Evolutionary conservation across 2,113 vertebrate species (phyloP).

Genomic region (Halichoeres trimaculatus): DNA sequence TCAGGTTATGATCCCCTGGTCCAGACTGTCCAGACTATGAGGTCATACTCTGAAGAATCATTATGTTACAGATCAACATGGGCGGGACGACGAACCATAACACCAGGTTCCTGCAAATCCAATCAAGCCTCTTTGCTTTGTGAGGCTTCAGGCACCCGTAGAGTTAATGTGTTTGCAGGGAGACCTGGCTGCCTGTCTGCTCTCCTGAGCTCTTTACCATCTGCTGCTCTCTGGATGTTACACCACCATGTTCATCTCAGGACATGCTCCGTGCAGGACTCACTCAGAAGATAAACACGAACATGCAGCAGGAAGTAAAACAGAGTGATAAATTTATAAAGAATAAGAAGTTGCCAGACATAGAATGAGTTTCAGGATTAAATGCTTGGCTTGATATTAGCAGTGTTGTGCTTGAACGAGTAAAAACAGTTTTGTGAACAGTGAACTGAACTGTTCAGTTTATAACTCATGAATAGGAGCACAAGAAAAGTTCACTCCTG

Average conservation of each 20-base stretch:
- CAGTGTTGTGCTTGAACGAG: no score
- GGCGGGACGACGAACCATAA: slow-evolving; percentile 26
- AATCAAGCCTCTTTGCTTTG: slow-evolving; percentile 30
- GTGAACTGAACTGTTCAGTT: no score
- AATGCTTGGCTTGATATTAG: no score
- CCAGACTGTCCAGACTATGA: slow-evolving; percentile 42
- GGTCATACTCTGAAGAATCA: slow-evolving; percentile 39
- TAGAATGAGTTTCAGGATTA: not conserved
- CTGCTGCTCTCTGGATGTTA: slow-evolving; percentile 51
- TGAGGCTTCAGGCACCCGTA: slow-evolving; percentile 27
- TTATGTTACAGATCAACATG: slow-evolving; percentile 49
- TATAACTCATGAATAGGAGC: no score
- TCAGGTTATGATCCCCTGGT: slow-evolving; percentile 31
- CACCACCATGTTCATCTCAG: slow-evolving; percentile 27
- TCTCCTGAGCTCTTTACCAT: slow-evolving; percentile 53
- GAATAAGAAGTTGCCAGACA: not conserved
- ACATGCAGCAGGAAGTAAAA: not conserved
- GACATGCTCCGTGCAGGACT: slow-evolving; percentile 10
- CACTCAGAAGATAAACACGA: slow-evolving; percentile 23
- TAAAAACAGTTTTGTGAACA: no score
- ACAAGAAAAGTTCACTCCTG: no score
- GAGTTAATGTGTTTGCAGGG: slow-evolving; percentile 47
- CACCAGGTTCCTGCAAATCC: slow-evolving; percentile 42
- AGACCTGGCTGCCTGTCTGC: slow-evolving; percentile 32
- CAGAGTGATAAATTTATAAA: not conserved